These are phyloP conservation scores for Myotis yumanensis DNA, from an alignment of 2,113 vertebrate species.

Conservation along the genomic window DNA sequence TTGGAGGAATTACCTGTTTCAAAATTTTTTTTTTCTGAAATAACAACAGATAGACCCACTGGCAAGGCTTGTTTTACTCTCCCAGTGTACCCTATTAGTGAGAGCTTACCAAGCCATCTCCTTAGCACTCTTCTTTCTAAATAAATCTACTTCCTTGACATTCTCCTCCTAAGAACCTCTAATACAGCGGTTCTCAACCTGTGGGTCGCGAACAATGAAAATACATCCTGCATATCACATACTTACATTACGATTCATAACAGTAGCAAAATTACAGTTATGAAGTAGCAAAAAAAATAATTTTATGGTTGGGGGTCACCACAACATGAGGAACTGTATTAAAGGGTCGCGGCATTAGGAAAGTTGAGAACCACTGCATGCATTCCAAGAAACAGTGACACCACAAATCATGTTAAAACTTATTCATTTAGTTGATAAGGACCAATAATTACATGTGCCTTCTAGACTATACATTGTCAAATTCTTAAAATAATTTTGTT, in stretches of 20 bases:
- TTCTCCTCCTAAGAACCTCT: not conserved
- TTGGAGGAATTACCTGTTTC: not conserved
- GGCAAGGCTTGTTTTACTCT: not conserved
- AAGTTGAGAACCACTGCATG: too few species aligned
- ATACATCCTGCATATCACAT: too few species aligned
- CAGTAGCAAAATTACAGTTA: too few species aligned
- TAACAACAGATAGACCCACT: not conserved
- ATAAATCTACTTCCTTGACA: not conserved
- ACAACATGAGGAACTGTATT: too few species aligned
- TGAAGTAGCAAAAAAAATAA: too few species aligned
- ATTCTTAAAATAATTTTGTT: not conserved
- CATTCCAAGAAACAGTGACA: not conserved
- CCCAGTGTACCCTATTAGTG: not conserved
- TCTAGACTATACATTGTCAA: not conserved
- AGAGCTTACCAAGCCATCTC: not conserved
- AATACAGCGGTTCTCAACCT: not conserved
- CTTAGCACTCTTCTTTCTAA: not conserved
- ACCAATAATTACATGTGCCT: not conserved
- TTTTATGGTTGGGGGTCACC: too few species aligned
- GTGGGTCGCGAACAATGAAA: too few species aligned
- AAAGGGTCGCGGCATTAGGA: too few species aligned
- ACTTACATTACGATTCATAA: too few species aligned
- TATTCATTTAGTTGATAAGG: not conserved
- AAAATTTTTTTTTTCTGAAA: conserved; percentile 4
- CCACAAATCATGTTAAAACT: not conserved